Conservation (phyloP, 1,140 invertebrate species). For the Calephelis virginiensis region DNA sequence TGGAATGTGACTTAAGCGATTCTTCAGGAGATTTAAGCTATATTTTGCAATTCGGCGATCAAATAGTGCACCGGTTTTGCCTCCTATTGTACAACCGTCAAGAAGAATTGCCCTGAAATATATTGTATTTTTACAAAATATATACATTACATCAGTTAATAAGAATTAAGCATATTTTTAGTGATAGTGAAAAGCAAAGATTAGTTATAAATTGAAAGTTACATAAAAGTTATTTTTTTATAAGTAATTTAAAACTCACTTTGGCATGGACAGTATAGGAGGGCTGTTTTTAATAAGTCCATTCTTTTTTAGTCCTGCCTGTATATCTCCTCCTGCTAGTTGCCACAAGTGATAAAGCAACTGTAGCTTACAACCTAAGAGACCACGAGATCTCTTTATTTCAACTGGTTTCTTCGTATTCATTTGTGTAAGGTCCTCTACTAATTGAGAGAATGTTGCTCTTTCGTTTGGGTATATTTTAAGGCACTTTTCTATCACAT, state of each 20-base stretch:
- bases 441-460: constrained; percentile 78
- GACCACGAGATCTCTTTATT: constrained; percentile 66
- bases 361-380: constrained; percentile 83
- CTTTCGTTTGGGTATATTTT: constrained; percentile 82
- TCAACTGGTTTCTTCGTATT: constrained; percentile 49
- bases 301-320: constrained; percentile 93
- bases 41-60: constrained; percentile 91
- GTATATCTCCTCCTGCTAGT: constrained; percentile 95
- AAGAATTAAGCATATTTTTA: background rate
- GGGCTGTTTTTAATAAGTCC: constrained; percentile 91
- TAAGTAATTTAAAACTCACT: constrained; percentile 71
- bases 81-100: constrained; percentile 90
- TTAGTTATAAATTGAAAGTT: too few species aligned
- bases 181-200: too few species aligned
- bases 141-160: background rate
- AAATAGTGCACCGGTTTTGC: constrained; percentile 87
- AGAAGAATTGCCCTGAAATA: constrained; percentile 86
- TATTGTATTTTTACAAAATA: constrained; percentile 22
- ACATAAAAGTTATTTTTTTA: too few species aligned
- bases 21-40: constrained; percentile 87
- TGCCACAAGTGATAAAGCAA: constrained; percentile 97
- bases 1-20: constrained; percentile 88
- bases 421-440: constrained; percentile 75
- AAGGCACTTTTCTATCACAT: constrained; percentile 84
- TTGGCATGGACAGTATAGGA: constrained; percentile 87